A percentile compares a stretch with the other conserved stretches of the same genome.
These are phyloP conservation scores for Vireo altiloquus DNA, from an alignment of 2,113 vertebrate genomes.

Conservation along the genomic window DNA sequence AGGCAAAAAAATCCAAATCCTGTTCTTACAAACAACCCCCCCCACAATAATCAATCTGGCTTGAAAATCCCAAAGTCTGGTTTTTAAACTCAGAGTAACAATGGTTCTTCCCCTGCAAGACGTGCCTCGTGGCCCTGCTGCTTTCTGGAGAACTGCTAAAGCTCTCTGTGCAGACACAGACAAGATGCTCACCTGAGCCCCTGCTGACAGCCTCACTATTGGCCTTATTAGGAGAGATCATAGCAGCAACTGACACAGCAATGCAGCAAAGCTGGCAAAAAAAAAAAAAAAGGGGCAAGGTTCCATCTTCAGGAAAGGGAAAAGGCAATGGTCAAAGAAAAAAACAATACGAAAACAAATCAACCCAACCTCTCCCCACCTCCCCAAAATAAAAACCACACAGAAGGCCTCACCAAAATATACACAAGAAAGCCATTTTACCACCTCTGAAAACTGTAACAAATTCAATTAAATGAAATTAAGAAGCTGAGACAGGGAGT, in stretches of 20 bases:
- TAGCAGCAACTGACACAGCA: neutral
- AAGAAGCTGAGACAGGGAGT: neutral
- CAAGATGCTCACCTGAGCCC: neutral
- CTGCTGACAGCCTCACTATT: neutral
- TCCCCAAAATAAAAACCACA: neutral
- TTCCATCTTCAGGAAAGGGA: neutral
- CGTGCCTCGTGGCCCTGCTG: neutral
- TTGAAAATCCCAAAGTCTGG: accelerated
- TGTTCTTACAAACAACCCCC: neutral
- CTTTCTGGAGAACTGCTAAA: neutral
- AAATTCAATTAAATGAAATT: neutral
- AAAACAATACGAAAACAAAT: neutral
- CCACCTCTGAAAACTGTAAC: accelerated
- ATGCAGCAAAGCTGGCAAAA: neutral
- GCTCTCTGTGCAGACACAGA: neutral
- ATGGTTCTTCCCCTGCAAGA: neutral
- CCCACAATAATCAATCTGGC: neutral
- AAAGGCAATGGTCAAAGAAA: neutral
- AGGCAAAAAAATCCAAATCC: neutral
- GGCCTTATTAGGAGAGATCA: neutral
- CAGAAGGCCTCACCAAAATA: neutral
- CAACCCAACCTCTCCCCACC: neutral
- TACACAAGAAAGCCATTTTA: neutral
- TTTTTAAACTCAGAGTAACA: accelerated
- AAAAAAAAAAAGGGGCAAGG: neutral